These are phyloP conservation scores for Himalopsyche anomala DNA, from an alignment of 2,888 invertebrate genomes.

Conservation along the genomic window DNA sequence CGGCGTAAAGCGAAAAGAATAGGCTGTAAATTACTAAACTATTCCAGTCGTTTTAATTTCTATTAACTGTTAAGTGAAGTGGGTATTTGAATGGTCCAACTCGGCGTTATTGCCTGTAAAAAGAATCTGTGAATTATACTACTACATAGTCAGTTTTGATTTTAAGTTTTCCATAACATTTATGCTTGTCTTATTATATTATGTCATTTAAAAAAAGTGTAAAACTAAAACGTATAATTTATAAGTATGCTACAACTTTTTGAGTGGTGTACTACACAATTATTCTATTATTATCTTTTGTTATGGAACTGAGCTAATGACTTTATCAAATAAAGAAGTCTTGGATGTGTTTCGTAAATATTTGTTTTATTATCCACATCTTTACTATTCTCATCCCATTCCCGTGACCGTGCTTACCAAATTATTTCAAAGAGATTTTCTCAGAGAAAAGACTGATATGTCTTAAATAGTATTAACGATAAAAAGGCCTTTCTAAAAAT, in stretches of 20 bases:
- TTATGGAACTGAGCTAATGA: slow-evolving; percentile 64
- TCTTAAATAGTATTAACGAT: too few species aligned
- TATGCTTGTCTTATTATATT: slow-evolving; percentile 47
- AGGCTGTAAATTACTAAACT: slow-evolving; percentile 16
- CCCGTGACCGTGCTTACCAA: not conserved
- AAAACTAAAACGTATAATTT: slow-evolving; percentile 51
- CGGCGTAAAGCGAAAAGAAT: too few species aligned
- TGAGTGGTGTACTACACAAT: slow-evolving; percentile 60
- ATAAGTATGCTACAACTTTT: slow-evolving; percentile 59
- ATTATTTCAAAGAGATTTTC: not conserved
- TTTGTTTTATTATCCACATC: slow-evolving; percentile 50
- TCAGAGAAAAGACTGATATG: too few species aligned
- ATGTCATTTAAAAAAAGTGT: slow-evolving; percentile 44
- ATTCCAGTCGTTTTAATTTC: slow-evolving; percentile 36
- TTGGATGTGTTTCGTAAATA: slow-evolving; percentile 62
- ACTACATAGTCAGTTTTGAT: slow-evolving; percentile 35
- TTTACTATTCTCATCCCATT: not conserved
- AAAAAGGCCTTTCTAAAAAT: too few species aligned
- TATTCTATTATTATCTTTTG: slow-evolving; percentile 59
- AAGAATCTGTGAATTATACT: slow-evolving; percentile 45
- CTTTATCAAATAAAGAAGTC: slow-evolving; percentile 63
- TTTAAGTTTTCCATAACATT: slow-evolving; percentile 48
- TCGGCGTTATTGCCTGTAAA: slow-evolving; percentile 36
- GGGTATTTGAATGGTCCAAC: slow-evolving; percentile 36
- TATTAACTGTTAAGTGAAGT: slow-evolving; percentile 8